Percentiles rank a stretch among this genome's conserved stretches.
phyloP scores from a whole-genome alignment of 2,113 vertebrate genomes.

The Ancistrus triradiatus region DNA sequence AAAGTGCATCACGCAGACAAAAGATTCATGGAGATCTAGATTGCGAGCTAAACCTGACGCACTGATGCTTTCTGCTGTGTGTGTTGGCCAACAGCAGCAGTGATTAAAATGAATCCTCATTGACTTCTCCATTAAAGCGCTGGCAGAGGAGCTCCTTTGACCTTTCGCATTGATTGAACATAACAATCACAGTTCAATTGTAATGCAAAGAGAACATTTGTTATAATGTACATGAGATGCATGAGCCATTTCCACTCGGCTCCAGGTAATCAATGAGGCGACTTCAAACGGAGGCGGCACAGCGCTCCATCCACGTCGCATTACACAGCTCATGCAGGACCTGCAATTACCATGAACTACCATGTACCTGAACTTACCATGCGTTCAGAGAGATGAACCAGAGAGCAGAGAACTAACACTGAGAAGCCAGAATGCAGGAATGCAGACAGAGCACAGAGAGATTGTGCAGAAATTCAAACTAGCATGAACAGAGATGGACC shows the following conservation, averaged over 20 bases:
- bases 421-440: too few species aligned
- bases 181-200: constrained; percentile 99
- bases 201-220: constrained; percentile 99
- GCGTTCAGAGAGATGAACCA: too few species aligned
- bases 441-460: too few species aligned
- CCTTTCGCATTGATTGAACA: constrained; percentile 99
- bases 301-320: constrained; percentile 52
- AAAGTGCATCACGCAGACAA: too few species aligned
- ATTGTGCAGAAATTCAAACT: too few species aligned
- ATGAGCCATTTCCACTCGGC: constrained; percentile 94
- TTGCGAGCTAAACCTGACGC: constrained; percentile 92
- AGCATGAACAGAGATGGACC: too few species aligned
- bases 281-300: constrained; percentile 72
- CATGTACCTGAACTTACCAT: too few species aligned
- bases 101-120: constrained; percentile 99
- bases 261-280: constrained; percentile 95
- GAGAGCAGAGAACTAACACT: too few species aligned
- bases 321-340: too few species aligned
- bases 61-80: constrained; percentile 94
- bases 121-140: constrained; percentile 99
- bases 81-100: constrained; percentile 93
- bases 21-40: constrained; percentile 93
- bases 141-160: constrained; percentile 97
- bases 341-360: too few species aligned
- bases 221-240: constrained; percentile 98